These are phyloP conservation scores for Falco punctatus DNA, from an alignment of 2,113 vertebrate species.

Conservation along the genomic window DNA sequence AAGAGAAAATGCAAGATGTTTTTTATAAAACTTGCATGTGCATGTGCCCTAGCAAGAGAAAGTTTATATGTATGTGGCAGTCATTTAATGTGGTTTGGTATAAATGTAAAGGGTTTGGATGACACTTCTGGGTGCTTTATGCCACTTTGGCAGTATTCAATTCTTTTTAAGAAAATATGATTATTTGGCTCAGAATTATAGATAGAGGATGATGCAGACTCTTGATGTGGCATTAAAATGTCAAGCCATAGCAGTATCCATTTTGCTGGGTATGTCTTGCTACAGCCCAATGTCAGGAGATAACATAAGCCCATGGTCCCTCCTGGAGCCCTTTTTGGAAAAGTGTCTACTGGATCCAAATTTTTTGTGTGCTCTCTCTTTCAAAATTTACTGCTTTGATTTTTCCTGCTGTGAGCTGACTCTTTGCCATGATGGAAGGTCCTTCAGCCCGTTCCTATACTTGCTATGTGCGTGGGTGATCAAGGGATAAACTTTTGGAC, in stretches of 20 bases:
- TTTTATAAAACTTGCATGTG: background rate
- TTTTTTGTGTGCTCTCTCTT: background rate
- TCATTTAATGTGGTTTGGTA: background rate
- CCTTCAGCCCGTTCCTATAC: background rate
- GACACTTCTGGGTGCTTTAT: background rate
- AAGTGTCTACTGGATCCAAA: background rate
- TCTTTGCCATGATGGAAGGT: background rate
- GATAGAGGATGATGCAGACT: background rate
- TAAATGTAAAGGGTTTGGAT: slow-evolving; percentile 4
- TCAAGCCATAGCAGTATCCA: background rate
- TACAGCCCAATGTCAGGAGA: background rate
- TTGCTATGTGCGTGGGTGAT: accelerated
- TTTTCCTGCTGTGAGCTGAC: background rate
- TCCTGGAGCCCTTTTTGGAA: background rate
- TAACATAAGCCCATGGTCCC: background rate
- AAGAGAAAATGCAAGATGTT: background rate
- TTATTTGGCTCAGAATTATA: slow-evolving; percentile 28
- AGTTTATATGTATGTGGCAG: background rate
- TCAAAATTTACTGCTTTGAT: background rate
- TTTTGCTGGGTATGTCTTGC: background rate
- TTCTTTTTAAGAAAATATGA: background rate
- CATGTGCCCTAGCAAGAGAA: background rate
- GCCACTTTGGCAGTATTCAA: background rate
- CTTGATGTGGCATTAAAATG: slow-evolving; percentile 18
- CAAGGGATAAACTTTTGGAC: background rate